Evolutionary conservation across 2,113 vertebrate genomes (phyloP).

Genomic region (Puffinus mauretanicus): DNA sequence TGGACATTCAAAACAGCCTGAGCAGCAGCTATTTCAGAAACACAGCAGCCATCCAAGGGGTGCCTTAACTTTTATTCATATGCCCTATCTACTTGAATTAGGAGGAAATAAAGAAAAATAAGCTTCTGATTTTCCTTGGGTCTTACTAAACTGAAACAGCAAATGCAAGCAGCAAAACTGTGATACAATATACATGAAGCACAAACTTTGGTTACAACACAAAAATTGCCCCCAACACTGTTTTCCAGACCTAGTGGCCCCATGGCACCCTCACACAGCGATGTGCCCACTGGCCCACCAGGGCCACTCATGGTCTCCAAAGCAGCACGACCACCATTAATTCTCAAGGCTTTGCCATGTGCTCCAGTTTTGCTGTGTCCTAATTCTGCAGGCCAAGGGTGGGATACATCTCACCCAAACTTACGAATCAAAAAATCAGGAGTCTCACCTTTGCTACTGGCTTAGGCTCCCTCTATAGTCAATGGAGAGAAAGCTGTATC

Average conservation of each 20-base stretch:
- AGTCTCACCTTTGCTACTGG: neutral
- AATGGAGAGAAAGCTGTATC: neutral
- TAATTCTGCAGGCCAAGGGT: neutral
- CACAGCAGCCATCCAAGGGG: neutral
- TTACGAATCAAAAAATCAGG: neutral
- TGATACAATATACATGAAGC: accelerated
- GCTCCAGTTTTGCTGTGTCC: neutral
- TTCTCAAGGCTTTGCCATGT: neutral
- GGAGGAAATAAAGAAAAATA: neutral
- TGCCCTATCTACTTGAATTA: neutral
- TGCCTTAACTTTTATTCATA: neutral
- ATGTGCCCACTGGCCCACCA: neutral
- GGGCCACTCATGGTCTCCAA: neutral
- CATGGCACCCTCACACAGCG: neutral
- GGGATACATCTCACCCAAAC: neutral
- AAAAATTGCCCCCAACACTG: accelerated
- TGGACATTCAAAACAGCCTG: neutral
- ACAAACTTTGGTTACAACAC: neutral
- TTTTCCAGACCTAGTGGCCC: neutral
- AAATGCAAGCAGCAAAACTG: neutral
- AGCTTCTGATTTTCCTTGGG: neutral
- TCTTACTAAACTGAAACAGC: neutral
- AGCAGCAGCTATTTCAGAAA: neutral
- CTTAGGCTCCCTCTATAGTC: neutral
- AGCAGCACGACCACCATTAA: neutral